These are phyloP conservation scores for Motacilla tschutschensis DNA, from an alignment of 2,113 vertebrate species.

Conservation along the genomic window DNA sequence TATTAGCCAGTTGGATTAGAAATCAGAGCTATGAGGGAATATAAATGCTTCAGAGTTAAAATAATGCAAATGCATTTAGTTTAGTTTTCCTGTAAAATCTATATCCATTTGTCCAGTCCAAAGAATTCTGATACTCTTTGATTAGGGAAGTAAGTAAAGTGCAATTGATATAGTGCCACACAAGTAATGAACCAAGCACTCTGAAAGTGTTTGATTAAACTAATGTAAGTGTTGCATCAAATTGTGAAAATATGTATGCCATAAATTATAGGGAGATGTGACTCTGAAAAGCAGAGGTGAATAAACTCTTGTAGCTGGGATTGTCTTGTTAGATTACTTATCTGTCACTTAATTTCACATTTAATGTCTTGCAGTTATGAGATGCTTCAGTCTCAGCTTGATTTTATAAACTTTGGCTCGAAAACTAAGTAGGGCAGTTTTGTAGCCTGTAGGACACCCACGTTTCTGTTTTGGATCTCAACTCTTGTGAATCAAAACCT, in stretches of 20 bases:
- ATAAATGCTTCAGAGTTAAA: conserved; percentile 48
- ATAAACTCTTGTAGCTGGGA: conserved; percentile 53
- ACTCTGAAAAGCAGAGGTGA: conserved; percentile 45
- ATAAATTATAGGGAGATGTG: conserved; percentile 59
- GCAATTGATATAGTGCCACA: conserved; percentile 47
- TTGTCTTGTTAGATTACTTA: conserved; percentile 69
- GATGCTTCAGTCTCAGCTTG: conserved; percentile 50
- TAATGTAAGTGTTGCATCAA: conserved; percentile 57
- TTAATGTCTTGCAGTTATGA: conserved; percentile 19
- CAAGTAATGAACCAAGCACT: conserved; percentile 32
- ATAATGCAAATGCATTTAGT: conserved; percentile 47
- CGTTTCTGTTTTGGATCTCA: background rate
- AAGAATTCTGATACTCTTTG: conserved; percentile 47
- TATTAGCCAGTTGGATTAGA: conserved; percentile 36
- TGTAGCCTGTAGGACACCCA: background rate
- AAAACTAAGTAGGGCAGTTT: conserved; percentile 48
- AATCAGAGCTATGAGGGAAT: conserved; percentile 26
- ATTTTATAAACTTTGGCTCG: conserved; percentile 61
- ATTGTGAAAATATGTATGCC: conserved; percentile 41
- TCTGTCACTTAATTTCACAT: conserved; percentile 60
- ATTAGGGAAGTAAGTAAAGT: conserved; percentile 58
- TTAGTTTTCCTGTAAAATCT: conserved; percentile 60
- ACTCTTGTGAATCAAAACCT: background rate
- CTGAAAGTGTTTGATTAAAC: conserved; percentile 60
- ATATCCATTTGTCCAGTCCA: conserved; percentile 50